phyloP scores from a whole-genome alignment of 2,113 vertebrate species.

The Typhlomys cinereus region DNA sequence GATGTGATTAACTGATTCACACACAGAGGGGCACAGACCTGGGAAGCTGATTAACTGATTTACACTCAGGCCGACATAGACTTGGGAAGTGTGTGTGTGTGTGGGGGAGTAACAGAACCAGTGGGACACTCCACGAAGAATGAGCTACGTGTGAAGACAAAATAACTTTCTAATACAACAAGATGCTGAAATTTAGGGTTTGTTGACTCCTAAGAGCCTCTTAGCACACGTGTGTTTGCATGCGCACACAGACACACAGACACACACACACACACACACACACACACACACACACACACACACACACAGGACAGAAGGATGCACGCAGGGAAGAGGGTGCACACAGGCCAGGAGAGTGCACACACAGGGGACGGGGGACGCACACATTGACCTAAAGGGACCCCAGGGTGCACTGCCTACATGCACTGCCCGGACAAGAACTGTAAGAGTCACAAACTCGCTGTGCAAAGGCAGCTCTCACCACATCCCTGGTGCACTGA shows the following conservation, averaged over 20 bases:
- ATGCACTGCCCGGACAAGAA: not conserved
- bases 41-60: too few relatives aligned
- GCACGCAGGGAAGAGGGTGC: not conserved
- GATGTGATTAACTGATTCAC: too few relatives aligned
- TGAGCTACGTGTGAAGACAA: not conserved
- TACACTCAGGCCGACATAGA: too few relatives aligned
- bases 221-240: too few relatives aligned
- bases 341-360: not conserved
- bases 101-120: not conserved
- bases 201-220: not conserved
- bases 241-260: not conserved
- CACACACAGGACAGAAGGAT: not conserved
- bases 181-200: too few relatives aligned
- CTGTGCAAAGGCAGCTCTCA: not conserved
- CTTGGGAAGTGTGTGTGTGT: too few relatives aligned
- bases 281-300: not conserved
- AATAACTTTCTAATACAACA: not conserved
- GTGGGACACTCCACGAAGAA: not conserved
- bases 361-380: not conserved
- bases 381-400: not conserved
- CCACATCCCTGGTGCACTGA: not conserved
- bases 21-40: too few relatives aligned
- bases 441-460: not conserved
- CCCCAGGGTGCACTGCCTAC: fast-evolving
- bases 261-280: too few relatives aligned